A percentile compares a stretch with the other conserved stretches of the same genome.
Conservation (phyloP, 2,888 invertebrate genomes). For the Megalurothrips usitatus region DNA sequence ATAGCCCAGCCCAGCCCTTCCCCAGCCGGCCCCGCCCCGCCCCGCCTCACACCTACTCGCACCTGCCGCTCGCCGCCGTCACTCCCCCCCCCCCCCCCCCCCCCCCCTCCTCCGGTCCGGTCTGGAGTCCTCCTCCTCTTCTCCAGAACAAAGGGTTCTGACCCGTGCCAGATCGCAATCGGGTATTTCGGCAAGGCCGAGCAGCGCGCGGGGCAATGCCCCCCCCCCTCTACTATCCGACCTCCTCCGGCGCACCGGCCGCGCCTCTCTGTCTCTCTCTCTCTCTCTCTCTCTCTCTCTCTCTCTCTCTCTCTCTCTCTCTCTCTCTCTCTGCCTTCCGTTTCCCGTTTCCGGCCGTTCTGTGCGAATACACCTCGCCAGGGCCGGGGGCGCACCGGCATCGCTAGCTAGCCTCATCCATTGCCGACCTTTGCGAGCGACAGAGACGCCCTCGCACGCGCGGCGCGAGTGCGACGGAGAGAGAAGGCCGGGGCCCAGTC, state of each 20-base stretch:
- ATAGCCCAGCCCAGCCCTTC: too few relatives aligned
- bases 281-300: too few relatives aligned
- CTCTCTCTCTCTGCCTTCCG: neutral
- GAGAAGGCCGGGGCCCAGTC: neutral
- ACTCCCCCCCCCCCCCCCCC: neutral
- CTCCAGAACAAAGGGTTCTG: neutral
- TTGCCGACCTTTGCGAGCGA: neutral
- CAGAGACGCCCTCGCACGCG: neutral
- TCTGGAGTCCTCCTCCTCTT: neutral
- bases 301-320: too few relatives aligned
- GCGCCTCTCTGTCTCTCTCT: neutral
- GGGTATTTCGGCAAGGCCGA: neutral
- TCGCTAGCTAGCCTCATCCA: neutral
- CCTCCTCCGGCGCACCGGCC: neutral
- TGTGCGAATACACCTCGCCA: too few relatives aligned
- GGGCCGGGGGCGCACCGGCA: too few relatives aligned
- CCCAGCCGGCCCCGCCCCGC: too few relatives aligned
- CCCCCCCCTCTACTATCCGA: neutral
- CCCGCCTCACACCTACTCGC: neutral
- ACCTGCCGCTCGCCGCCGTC: neutral
- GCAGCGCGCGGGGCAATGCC: neutral
- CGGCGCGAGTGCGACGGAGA: neutral
- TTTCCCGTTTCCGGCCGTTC: neutral
- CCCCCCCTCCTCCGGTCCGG: too few relatives aligned
- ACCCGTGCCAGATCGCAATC: constrained; percentile 6